Evolutionary conservation across 2,113 vertebrate species (phyloP).

Genomic region (Aegithalos caudatus): DNA sequence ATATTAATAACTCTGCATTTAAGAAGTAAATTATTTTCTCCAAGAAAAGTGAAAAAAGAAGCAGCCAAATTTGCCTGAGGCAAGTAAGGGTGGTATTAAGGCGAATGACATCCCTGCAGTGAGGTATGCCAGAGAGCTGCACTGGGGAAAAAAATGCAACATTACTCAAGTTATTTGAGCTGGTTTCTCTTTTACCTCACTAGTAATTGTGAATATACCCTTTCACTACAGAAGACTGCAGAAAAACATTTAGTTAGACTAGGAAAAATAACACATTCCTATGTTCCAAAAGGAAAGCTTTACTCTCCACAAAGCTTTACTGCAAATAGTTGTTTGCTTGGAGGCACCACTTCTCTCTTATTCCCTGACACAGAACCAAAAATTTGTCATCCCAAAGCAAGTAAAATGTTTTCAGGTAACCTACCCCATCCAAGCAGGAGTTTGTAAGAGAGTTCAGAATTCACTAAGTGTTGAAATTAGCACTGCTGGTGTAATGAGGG

Average conservation of each 20-base stretch:
- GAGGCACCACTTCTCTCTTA: not conserved
- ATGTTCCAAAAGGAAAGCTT: not conserved
- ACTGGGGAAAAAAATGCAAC: not conserved
- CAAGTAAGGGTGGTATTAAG: not conserved
- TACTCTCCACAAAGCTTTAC: not conserved
- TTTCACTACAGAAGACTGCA: not conserved
- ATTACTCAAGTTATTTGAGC: not conserved
- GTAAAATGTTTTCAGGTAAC: not conserved
- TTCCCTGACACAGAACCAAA: not conserved
- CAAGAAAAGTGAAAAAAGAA: not conserved
- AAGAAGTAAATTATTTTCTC: not conserved
- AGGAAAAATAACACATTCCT: not conserved
- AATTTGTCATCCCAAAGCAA: not conserved
- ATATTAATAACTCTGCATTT: slow-evolving; percentile 14
- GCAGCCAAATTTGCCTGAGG: not conserved
- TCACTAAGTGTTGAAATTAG: not conserved
- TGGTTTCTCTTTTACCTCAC: not conserved
- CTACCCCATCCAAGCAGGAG: not conserved
- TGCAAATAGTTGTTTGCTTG: not conserved
- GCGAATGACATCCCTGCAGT: not conserved
- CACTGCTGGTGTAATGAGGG: not conserved
- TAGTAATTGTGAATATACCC: not conserved
- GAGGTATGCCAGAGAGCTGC: not conserved
- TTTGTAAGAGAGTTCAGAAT: not conserved
- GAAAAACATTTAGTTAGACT: not conserved